A percentile compares a stretch with the other conserved stretches of the same genome.
These are phyloP conservation scores for Xenops minutus DNA, from an alignment of 2,797 vertebrate genomes.

Conservation along the genomic window DNA sequence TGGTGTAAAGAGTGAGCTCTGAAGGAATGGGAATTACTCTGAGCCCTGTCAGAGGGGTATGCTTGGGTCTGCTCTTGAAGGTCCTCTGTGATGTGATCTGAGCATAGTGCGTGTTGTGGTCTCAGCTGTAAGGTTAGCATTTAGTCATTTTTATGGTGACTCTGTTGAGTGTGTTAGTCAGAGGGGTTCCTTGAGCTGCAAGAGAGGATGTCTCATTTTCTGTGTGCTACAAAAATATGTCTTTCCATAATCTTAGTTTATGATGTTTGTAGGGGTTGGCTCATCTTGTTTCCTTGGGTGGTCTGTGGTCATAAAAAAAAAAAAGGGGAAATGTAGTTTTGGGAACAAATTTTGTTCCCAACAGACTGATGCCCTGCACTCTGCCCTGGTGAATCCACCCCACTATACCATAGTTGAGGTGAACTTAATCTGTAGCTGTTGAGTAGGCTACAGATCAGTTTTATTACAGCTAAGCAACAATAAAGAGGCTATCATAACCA, in stretches of 20 bases:
- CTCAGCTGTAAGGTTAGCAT: background rate
- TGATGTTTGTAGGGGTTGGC: background rate
- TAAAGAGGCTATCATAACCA: background rate
- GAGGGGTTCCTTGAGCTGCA: fast-evolving
- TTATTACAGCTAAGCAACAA: background rate
- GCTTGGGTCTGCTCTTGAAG: background rate
- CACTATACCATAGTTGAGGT: fast-evolving
- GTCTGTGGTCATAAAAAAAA: background rate
- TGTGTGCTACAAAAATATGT: background rate
- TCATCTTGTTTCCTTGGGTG: background rate
- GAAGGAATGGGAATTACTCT: background rate
- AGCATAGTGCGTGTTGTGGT: fast-evolving
- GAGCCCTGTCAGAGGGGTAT: background rate
- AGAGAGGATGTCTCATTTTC: background rate
- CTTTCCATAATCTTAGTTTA: background rate
- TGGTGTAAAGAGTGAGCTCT: background rate
- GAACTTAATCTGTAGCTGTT: background rate
- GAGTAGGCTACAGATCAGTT: background rate
- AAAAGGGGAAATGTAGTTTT: background rate
- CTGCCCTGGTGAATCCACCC: background rate
- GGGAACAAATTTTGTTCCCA: background rate
- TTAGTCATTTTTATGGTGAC: fast-evolving
- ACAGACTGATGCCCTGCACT: background rate
- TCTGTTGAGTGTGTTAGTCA: background rate
- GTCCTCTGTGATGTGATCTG: background rate